Base-by-base conservation (phyloP, 2,888 invertebrate genomes). In the Tethea ocularis region DNA sequence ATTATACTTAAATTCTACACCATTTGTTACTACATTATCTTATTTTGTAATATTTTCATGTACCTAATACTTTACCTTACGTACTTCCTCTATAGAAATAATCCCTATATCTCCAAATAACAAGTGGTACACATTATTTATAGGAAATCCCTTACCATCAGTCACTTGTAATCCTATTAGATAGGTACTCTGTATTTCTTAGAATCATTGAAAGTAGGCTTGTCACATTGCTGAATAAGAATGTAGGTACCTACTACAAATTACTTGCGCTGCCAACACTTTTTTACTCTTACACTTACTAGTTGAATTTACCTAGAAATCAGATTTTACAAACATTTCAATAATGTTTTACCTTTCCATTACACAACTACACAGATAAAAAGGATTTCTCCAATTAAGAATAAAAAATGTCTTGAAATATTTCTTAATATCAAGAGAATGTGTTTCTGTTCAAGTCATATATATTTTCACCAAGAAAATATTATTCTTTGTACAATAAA, bases 91-190 rank as follows among this genome's bases (percentile, higher is more conserved):
- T 46, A 0, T 46, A 10, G 46, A 46, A 46, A 41, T 41, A 46
- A 46, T 20, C 20, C 15, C 10, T n/a, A 10, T 46, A 46, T 46
- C 46, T 46, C 6, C 17, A 15, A 7, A 6, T 10, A 46, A 46
- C 46, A 46, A 38, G 38, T n/a, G n/a, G 6, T 10, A 20, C 41
- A 41, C 20, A 46, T 46, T 20, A 46, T 46, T 46, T 46, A 10
- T 20, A 46, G 46, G 10, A 46, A 20, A 46, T 46, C 46, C 46
- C 46, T 46, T 10, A 46, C 46, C 46, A 46, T 46, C 20, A 20
- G 20, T 46, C 46, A 46, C 17, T 20, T 57, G 24, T 83, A 82
- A 86, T 83, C 82, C 72, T 71, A 78, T 84, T 80, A 82, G n/a
- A n/a, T n/a, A 3, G 3, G 26, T 26, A 33, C 58, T 56, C 57